Percentiles rank a stretch among this genome's conserved stretches.
phyloP scores from a whole-genome alignment of 2,113 vertebrate genomes.

The Columbina picui region DNA sequence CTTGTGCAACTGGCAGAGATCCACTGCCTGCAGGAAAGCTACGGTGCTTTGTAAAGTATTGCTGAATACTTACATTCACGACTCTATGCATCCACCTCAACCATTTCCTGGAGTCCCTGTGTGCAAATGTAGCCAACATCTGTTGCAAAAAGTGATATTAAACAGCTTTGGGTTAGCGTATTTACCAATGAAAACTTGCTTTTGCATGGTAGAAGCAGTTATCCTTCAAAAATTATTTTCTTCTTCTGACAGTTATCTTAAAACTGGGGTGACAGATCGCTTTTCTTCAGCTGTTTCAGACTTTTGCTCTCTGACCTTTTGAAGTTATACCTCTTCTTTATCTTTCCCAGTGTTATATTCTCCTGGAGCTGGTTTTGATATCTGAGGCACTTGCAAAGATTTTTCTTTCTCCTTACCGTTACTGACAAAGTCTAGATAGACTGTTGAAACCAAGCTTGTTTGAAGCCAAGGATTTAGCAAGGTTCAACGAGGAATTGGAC shows the following conservation, averaged over 20 bases:
- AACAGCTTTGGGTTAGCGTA: not conserved
- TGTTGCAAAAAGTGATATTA: slow-evolving; percentile 8
- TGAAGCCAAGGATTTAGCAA: slow-evolving; percentile 25
- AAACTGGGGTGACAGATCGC: not conserved
- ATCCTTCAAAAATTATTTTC: not conserved
- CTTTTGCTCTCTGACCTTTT: slow-evolving; percentile 2
- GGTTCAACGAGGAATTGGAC: not conserved
- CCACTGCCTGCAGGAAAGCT: slow-evolving; percentile 49
- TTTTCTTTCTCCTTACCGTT: not conserved
- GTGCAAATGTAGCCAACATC: slow-evolving; percentile 21
- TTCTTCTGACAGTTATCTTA: not conserved
- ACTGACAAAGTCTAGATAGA: not conserved
- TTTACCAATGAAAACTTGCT: not conserved
- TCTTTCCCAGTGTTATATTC: not conserved
- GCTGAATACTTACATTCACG: not conserved
- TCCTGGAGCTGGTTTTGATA: slow-evolving; percentile 25
- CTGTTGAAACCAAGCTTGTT: not conserved
- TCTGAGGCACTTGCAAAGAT: not conserved
- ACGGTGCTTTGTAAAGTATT: not conserved
- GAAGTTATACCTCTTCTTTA: not conserved
- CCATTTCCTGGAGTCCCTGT: slow-evolving; percentile 12
- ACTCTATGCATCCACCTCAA: slow-evolving; percentile 11
- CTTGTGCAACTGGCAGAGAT: slow-evolving; percentile 20
- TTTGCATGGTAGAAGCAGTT: not conserved
- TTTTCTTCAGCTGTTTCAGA: slow-evolving; percentile 22